Percentiles rank a stretch among this genome's conserved stretches.
These are phyloP conservation scores for Sycophila texana DNA, from an alignment of 2,888 invertebrate genomes.

Conservation along the genomic window DNA sequence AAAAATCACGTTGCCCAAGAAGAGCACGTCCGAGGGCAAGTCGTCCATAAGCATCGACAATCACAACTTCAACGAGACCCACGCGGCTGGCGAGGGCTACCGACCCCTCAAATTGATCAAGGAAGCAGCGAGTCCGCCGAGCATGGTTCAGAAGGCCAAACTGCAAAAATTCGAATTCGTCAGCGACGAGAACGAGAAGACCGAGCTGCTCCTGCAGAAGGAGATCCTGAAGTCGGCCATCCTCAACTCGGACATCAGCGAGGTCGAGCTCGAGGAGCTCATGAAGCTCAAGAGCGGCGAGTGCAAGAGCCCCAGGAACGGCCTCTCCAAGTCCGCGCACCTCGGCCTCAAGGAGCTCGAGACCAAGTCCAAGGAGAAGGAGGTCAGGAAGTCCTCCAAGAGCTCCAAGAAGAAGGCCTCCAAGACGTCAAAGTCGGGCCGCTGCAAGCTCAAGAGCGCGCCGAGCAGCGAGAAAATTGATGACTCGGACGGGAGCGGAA, in stretches of 20 bases:
- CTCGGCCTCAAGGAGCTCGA: background rate
- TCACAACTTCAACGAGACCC: background rate
- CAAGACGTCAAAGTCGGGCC: background rate
- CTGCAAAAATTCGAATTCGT: slow-evolving; percentile 3
- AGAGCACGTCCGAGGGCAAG: slow-evolving; percentile 6
- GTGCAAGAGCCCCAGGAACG: slow-evolving; percentile 16
- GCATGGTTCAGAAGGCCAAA: background rate
- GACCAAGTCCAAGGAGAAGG: background rate
- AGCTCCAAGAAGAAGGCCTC: slow-evolving; percentile 2
- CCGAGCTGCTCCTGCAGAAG: slow-evolving; percentile 22
- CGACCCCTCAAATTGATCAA: background rate
- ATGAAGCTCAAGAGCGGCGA: background rate
- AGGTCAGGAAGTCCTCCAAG: background rate
- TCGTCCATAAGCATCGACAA: background rate
- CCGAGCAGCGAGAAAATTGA: background rate
- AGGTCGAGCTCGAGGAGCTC: background rate
- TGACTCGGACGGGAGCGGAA: slow-evolving; percentile 45
- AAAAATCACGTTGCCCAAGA: slow-evolving; percentile 6
- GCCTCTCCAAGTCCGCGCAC: slow-evolving; percentile 17
- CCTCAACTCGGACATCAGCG: slow-evolving; percentile 2
- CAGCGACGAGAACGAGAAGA: slow-evolving; percentile 8
- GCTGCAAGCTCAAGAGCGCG: background rate
- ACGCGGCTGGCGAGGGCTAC: slow-evolving; percentile 23
- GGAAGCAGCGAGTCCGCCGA: background rate
- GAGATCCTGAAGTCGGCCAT: slow-evolving; percentile 24